phyloP scores from a whole-genome alignment of 92 coral and sea anemone genomes.

The Phenganax subtilis region DNA sequence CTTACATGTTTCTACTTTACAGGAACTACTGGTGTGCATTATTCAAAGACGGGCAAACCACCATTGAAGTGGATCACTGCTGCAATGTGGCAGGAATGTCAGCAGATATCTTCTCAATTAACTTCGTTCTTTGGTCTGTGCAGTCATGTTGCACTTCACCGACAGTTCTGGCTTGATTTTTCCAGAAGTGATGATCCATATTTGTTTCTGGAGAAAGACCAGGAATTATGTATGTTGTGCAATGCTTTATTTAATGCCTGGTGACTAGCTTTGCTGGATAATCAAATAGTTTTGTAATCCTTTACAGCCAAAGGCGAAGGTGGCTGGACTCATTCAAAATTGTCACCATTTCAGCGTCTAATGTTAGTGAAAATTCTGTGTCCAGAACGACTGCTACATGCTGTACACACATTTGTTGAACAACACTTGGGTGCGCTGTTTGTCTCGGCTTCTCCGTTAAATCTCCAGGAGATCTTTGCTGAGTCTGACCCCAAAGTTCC shows the following conservation, averaged over 20 bases:
- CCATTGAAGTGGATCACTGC: slow-evolving; percentile 87
- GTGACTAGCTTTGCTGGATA: neutral
- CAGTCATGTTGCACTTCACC: slow-evolving; percentile 65
- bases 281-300: neutral
- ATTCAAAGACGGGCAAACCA: slow-evolving; percentile 69
- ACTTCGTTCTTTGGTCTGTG: slow-evolving; percentile 80
- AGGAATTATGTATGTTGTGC: slow-evolving; percentile 23
- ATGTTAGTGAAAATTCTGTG: slow-evolving; percentile 79
- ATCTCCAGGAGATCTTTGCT: slow-evolving; percentile 79
- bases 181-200: slow-evolving; percentile 63
- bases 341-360: slow-evolving; percentile 72
- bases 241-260: neutral
- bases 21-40: slow-evolving; percentile 68
- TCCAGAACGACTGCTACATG: slow-evolving; percentile 75
- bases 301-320: neutral
- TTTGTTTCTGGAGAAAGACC: slow-evolving; percentile 35
- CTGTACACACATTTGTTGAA: slow-evolving; percentile 75
- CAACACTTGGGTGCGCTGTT: slow-evolving; percentile 72
- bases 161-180: slow-evolving; percentile 77
- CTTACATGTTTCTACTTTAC: neutral
- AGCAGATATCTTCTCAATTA: slow-evolving; percentile 61
- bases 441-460: slow-evolving; percentile 75
- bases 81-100: slow-evolving; percentile 85
- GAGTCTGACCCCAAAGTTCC: slow-evolving; percentile 82
- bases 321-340: slow-evolving; percentile 66